Base-by-base conservation (phyloP, 2,888 invertebrate genomes). In the Schizaphis graminum region DNA sequence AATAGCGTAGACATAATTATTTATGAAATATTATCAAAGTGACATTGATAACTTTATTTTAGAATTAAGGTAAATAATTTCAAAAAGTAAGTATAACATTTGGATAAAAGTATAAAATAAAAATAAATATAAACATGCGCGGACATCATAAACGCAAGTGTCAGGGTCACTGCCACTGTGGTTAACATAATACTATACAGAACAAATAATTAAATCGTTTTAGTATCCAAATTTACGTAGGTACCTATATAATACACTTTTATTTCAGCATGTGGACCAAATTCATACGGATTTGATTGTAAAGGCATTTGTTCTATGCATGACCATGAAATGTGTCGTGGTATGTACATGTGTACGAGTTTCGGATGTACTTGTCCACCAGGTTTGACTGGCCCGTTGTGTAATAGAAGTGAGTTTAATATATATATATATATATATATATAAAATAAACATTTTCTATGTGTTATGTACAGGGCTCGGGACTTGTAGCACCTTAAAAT, bases 321-420 rank as follows among this genome's bases (percentile, higher is more conserved):
- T 28, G 3, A 16, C 5, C 53, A 53, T 21, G 26, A 53, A 67
- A 49, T 35, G 49, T 91, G 91, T 41, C 49, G 77, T 11, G 91
- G 91, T 35, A 91, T 91, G 53, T 91, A 77, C 24, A 77, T 91
- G 77, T 91, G 91, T 26, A 91, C 91, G 41, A 77, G 11, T 35
- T 91, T 53, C 13, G 91, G 91, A 53, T 91, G 91, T 24, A 77
- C 77, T 10, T 91, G 91, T 53, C 91, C 91, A 0, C 2, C 77
- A 1, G 91, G 91, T 28, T 26, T 91, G 5, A 77, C 77, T 8
- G 91, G 91, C 7, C 53, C 77, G 7, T 53, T 91, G 24, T 91
- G 91, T 53, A 53, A 77, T 35, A 44, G 10, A 53, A 77, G 91
- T 53, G 84, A 53, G 53, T 53, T 44, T 2, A 57, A 57, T 44